Base-by-base conservation (phyloP, 1,140 invertebrate genomes). In the Drosophila athabasca region DNA sequence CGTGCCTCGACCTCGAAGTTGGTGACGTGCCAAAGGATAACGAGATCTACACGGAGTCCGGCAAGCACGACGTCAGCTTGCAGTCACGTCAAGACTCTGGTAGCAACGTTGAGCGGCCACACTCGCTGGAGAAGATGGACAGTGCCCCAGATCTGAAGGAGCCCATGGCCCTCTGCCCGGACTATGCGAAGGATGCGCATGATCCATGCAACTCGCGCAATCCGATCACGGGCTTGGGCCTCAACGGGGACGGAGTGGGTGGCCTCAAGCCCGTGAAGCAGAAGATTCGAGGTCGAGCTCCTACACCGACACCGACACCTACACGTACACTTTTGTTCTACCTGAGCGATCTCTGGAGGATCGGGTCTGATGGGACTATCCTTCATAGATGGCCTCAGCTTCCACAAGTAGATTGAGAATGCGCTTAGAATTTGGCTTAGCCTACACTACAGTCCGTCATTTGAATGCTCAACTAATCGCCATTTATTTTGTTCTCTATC, bases 201-300 rank as follows among this genome's bases (percentile, higher is more conserved):
- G 15, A 49, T 22, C 43, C 64, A 8, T 84, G 76, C 50, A 49
- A 53, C n/a, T 62, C 51, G 3, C 84, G 90, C 15, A 91, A 91
- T 55, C 89, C 89, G 1, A 90, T 91, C 17, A 91, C 89, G 0
- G 90, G 90, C 3, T 41, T 87, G n/a, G 90, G 90, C 1, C 62
- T 91, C 2, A 76, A 85, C 15, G 89, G 89, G 13, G 88, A 90
- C 53, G 90, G 90, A 48, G 89, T 87, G 2, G 90, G 89, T 4
- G 89, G 90, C n/a, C 61, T 83, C 0, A 91, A 89, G 54, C 89
- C 88, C 4, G 76, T 52, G 52, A 85, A 74, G 45, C 45, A 59
- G 3, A 90, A 80, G 60, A 53, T 35, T 7, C 53, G 89, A 85
- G 84, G 89, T 90, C 15, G 50, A 75, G 39, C 31, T 49, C 43